Conservation (phyloP, 2,113 vertebrate species). For the Chaetodon auriga region DNA sequence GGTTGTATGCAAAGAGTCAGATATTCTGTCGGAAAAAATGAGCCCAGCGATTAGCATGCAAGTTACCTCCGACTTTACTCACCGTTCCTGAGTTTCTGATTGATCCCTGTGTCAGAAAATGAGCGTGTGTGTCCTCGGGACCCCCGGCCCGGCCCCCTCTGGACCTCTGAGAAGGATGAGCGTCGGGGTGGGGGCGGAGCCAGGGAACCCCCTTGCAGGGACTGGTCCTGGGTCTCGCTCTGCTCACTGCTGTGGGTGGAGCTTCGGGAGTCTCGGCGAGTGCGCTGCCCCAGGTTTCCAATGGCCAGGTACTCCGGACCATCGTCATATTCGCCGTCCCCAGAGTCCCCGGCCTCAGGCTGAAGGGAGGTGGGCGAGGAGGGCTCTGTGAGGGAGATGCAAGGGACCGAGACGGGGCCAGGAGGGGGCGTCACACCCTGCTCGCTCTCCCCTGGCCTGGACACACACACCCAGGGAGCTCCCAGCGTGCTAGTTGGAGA, state of each 20-base stretch:
- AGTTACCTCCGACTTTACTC: constrained; percentile 26
- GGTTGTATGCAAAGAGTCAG: too few species aligned
- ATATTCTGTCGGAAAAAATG: too few species aligned
- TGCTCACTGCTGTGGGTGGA: constrained; percentile 71
- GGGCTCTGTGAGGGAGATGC: constrained; percentile 59
- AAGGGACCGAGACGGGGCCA: constrained; percentile 28
- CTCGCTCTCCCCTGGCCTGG: constrained; percentile 33
- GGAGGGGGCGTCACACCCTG: constrained; percentile 18
- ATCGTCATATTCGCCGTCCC: constrained; percentile 89
- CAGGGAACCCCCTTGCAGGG: constrained; percentile 23
- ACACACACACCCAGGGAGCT: constrained; percentile 73
- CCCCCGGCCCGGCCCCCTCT: constrained; percentile 76
- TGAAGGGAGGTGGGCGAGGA: constrained; percentile 19
- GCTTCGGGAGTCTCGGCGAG: constrained; percentile 77
- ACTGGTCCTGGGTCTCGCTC: constrained; percentile 50
- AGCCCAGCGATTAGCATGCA: constrained; percentile 16
- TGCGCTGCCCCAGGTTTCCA: constrained; percentile 90
- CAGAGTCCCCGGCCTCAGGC: constrained; percentile 76
- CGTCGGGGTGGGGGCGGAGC: constrained; percentile 80
- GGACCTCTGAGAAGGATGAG: constrained; percentile 94
- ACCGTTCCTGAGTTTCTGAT: constrained; percentile 89
- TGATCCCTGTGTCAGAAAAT: constrained; percentile 92
- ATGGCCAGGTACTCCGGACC: constrained; percentile 98
- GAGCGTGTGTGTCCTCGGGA: constrained; percentile 91
- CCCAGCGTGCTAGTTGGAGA: constrained; percentile 56